These are phyloP conservation scores for Galemys pyrenaicus DNA, from an alignment of 2,113 vertebrate species.

Conservation along the genomic window DNA sequence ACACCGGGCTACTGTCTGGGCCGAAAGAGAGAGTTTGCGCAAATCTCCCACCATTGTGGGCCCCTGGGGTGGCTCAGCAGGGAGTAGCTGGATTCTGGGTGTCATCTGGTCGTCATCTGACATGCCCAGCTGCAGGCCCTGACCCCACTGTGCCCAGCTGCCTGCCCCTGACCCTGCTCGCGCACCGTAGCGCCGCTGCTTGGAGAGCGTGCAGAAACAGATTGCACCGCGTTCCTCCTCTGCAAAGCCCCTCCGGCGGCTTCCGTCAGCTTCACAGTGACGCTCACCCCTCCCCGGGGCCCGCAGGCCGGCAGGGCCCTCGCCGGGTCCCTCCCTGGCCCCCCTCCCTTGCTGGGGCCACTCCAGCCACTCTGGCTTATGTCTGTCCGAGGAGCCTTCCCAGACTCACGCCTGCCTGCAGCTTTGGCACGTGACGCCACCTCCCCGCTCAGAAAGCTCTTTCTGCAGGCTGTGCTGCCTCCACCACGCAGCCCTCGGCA, in stretches of 20 bases:
- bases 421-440: background rate
- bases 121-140: background rate
- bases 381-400: background rate
- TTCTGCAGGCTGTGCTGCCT: background rate
- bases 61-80: rapidly evolving
- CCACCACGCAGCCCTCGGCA: background rate
- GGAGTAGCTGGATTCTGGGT: background rate
- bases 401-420: background rate
- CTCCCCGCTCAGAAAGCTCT: constrained; percentile 1
- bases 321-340: no score
- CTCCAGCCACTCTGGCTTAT: rapidly evolving
- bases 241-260: background rate
- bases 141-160: background rate
- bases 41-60: background rate
- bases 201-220: background rate
- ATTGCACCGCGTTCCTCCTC: background rate
- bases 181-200: background rate
- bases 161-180: background rate
- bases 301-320: background rate
- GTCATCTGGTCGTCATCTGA: background rate
- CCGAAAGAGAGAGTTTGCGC: background rate
- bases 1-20: background rate
- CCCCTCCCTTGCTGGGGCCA: no score
- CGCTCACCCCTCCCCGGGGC: rapidly evolving
- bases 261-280: background rate